A percentile compares a stretch with the other conserved stretches of the same genome.
Conservation (phyloP, 2,113 vertebrate genomes). For the Anarrhichthys ocellatus region DNA sequence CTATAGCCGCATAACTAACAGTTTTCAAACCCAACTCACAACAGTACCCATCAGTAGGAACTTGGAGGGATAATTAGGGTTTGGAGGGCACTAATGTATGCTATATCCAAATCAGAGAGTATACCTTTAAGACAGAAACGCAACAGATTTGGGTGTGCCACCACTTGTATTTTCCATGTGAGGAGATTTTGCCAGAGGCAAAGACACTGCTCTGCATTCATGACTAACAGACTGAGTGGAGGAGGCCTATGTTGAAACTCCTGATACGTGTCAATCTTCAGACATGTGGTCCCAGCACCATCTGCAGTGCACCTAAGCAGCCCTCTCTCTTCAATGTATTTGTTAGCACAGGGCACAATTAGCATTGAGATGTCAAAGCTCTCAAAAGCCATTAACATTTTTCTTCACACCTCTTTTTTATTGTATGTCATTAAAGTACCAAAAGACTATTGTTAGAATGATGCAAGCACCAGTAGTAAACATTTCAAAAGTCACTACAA, state of each 20-base stretch:
- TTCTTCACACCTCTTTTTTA: slow-evolving; percentile 20
- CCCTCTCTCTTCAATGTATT: slow-evolving; percentile 16
- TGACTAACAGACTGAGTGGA: slow-evolving; percentile 58
- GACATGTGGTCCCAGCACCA: neutral
- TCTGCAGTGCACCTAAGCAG: neutral
- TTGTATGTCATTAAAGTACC: slow-evolving; percentile 9
- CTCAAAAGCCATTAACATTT: slow-evolving; percentile 4
- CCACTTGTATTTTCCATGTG: slow-evolving; percentile 46
- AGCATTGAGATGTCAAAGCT: slow-evolving; percentile 30
- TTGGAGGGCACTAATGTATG: neutral
- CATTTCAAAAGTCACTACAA: slow-evolving; percentile 18
- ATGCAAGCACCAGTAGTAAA: slow-evolving; percentile 17
- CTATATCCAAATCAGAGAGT: slow-evolving; percentile 25
- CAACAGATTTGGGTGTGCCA: slow-evolving; percentile 69
- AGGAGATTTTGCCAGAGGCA: slow-evolving; percentile 49
- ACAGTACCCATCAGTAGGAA: neutral
- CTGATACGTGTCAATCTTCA: slow-evolving; percentile 53
- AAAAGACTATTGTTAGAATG: slow-evolving; percentile 23
- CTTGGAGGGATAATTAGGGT: neutral
- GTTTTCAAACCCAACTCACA: neutral
- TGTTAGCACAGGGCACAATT: slow-evolving; percentile 46
- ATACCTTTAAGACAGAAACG: slow-evolving; percentile 42
- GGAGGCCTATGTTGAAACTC: slow-evolving; percentile 61
- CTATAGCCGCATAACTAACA: neutral
- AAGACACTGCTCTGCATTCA: slow-evolving; percentile 46